Base-by-base conservation (phyloP, 2,888 invertebrate species). In the Drosophila villosipedis region DNA sequence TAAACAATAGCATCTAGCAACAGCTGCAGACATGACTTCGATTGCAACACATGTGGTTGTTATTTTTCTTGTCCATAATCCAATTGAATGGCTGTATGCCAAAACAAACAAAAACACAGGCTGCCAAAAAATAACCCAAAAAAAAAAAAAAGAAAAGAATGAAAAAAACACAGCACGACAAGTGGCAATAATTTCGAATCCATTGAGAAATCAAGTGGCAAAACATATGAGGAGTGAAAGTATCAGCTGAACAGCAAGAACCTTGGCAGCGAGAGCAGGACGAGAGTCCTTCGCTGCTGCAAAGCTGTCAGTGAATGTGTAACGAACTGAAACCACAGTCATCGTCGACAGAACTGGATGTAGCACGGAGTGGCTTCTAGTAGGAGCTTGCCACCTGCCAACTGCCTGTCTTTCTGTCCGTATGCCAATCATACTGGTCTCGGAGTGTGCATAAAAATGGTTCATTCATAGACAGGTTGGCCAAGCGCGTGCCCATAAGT, bases 171-270 rank as follows among this genome's bases (percentile, higher is more conserved):
- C 47, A 53, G 19, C 68, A 52, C 49, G 72, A 69, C 80, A 83
- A 82, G 80, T 83, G 80, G 68, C 76, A 83, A 80, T 71, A 74
- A 76, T 79, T 83, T 76, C 63, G 70, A 81, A 68, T 81, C 87
- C 86, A 80, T 82, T 86, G 84, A 86, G 84, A 84, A 84, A 86
- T 84, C 80, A 86, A 82, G 70, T 63, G 73, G 33, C 77, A 68
- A 68, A 69, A 72, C 63, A 73, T 60, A 57, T 68, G 73, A 22
- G 43, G 73, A 25, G 47, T 47, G 22, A 47, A 25, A 47, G 47
- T 7, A 47, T 25, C 47, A 25, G 22, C 14, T 16, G 47, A 25
- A 47, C 22, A 25, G 14, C 47, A 25, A 25, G 4, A 25, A 2
- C 1, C 22, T 7, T 14, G 22, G 22, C 47, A 16, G 47, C 22